Percentiles rank a stretch among this genome's conserved stretches.
Evolutionary conservation across 35 echinoderm and acorn worm genomes (phyloP).

Genomic region (Heliocidaris tuberculata): DNA sequence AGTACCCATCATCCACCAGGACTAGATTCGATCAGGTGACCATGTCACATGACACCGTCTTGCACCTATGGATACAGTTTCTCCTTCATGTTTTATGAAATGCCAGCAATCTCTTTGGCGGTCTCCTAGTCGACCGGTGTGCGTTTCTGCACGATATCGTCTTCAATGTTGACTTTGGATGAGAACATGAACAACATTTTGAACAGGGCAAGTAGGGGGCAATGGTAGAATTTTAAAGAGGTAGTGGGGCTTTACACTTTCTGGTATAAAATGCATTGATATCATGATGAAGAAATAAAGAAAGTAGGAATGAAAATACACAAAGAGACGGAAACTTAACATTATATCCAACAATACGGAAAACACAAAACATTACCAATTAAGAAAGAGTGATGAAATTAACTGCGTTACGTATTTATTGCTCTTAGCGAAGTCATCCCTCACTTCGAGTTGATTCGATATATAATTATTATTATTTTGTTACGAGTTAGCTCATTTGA

Average conservation of each 20-base stretch:
- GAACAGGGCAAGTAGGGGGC: background rate
- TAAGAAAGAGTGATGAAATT: too few relatives aligned
- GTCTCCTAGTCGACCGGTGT: background rate
- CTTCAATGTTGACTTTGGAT: background rate
- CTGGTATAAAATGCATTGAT: too few relatives aligned
- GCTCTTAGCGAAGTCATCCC: too few relatives aligned
- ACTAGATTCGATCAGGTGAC: background rate
- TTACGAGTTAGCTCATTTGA: too few relatives aligned
- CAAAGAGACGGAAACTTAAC: too few relatives aligned
- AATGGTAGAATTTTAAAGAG: background rate
- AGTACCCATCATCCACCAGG: background rate
- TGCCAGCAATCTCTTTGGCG: slow-evolving; percentile 1
- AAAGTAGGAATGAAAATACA: too few relatives aligned
- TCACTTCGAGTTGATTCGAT: too few relatives aligned
- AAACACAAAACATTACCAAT: too few relatives aligned
- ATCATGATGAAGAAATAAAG: too few relatives aligned
- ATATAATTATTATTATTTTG: too few relatives aligned
- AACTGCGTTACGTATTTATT: too few relatives aligned
- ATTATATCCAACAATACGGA: too few relatives aligned
- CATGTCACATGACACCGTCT: background rate
- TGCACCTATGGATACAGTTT: background rate
- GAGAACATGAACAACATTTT: background rate
- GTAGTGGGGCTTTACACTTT: background rate
- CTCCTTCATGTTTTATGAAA: background rate
- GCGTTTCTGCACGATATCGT: background rate